phyloP scores from a whole-genome alignment of 2,113 vertebrate genomes.

The Plotosus lineatus region DNA sequence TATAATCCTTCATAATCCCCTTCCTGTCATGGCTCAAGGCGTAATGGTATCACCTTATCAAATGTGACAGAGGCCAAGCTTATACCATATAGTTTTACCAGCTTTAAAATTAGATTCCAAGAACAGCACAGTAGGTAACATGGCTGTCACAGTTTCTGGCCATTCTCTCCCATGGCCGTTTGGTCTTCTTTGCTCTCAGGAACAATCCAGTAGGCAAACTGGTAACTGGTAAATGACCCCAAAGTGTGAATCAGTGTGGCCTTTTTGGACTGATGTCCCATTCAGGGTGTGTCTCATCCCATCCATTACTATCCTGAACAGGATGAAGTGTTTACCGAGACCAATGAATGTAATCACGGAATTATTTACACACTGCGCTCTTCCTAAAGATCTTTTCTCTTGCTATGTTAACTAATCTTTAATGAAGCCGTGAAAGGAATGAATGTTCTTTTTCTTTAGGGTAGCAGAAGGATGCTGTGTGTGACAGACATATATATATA shows the following conservation, averaged over 20 bases:
- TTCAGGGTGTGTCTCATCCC: neutral
- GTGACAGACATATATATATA: no score
- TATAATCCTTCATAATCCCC: conserved; percentile 45
- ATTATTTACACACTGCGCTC: no score
- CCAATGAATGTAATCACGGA: neutral
- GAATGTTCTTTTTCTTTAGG: no score
- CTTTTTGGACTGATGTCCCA: neutral
- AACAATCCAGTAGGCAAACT: neutral
- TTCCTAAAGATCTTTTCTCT: no score
- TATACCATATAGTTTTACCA: conserved; percentile 10
- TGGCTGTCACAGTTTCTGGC: neutral
- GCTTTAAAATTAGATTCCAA: neutral
- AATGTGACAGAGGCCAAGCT: neutral
- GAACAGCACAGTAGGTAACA: neutral
- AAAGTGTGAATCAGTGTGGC: neutral
- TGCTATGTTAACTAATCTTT: no score
- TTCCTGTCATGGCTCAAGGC: conserved; percentile 25
- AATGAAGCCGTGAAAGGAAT: no score
- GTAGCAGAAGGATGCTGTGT: no score
- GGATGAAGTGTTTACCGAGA: neutral
- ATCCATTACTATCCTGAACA: neutral
- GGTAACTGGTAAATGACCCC: neutral
- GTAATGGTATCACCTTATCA: conserved; percentile 40
- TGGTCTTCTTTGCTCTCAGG: neutral
- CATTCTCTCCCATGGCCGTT: neutral